These are phyloP conservation scores for Sitta carolinensis DNA, from an alignment of 2,797 vertebrate species.

Conservation along the genomic window DNA sequence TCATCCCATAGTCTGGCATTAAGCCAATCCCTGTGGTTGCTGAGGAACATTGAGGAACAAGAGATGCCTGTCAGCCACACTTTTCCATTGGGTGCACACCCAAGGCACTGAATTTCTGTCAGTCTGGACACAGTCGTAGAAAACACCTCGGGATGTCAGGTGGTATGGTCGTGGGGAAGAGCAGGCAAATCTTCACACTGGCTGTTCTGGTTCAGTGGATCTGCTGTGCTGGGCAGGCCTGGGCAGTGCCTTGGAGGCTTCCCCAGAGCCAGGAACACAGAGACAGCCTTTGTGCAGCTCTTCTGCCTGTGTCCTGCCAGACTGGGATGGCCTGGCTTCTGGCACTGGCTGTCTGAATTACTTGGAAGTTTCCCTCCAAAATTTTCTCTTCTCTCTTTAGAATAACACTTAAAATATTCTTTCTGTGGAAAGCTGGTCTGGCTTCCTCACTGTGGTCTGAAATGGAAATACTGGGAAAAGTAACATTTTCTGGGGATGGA, in stretches of 20 bases:
- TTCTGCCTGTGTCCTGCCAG: background rate
- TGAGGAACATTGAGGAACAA: background rate
- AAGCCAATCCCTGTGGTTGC: background rate
- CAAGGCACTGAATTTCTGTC: fast-evolving
- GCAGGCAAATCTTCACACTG: fast-evolving
- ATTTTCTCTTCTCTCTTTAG: background rate
- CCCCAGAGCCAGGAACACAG: background rate
- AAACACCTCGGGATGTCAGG: fast-evolving
- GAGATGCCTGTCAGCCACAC: background rate
- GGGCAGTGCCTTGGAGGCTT: background rate
- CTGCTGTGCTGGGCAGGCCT: background rate
- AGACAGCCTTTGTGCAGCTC: background rate
- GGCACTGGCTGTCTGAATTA: background rate
- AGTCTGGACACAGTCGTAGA: background rate
- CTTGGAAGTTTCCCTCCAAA: background rate
- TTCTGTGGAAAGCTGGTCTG: background rate
- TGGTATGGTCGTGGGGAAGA: fast-evolving
- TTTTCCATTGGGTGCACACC: background rate
- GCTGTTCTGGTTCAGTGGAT: background rate
- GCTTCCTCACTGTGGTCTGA: fast-evolving
- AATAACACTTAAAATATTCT: background rate
- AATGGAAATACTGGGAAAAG: background rate
- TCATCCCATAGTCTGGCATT: background rate
- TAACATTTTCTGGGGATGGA: background rate
- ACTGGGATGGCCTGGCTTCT: background rate